Evolutionary conservation across 1,140 invertebrate species (phyloP), one percentile per base, ranked within the genome.

Genomic region (Helicoverpa zea): DNA sequence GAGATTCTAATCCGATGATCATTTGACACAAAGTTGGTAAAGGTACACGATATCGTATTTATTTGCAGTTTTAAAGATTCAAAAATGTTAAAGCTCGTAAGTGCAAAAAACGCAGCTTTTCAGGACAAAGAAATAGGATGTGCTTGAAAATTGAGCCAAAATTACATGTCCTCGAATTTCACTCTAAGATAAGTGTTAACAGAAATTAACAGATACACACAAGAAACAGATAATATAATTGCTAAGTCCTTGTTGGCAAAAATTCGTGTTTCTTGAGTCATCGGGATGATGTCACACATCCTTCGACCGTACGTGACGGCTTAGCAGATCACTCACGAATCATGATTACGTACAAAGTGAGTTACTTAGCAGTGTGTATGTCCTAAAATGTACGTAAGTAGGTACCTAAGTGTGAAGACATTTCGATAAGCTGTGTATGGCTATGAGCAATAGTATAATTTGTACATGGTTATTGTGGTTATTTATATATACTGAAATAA

Each of bases 281-380:
- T 64, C 9, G 13, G 23, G 61, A 49, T 66, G 75, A 77, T 77
- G 61, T 66, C 75, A 77, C 16, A 16, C 0, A 66, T 77, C 75
- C 75, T 77, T 77, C 75, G 54, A 54, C 30, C 9, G 23, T 16
- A 77, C 75, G 75, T 77, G 75, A 77, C 75, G 49, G 75, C 14
- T 66, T 35, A 66, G 59, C 51, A 23, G 73, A 75, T 75, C 35
- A 18, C 16, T 70, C 43, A 47, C 68, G 49, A 52, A 54, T 29
- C 16, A 58, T 1, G 54, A 58, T 16, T 58, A 58, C 16, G 2
- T 58, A 56, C 1, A 18, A 14, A 7, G 11, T 12, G 18, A 10
- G 56, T 43, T 9, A 43, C 0, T 9, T 7, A 9, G 7, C 35
- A 5, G 35, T 43, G 7, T 47, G 35, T 43, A n/a, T n/a, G 2